Evolutionary conservation across 2,113 vertebrate genomes (phyloP), one percentile per base, ranked within the genome.

Genomic region (Aspiorhynchus laticeps): DNA sequence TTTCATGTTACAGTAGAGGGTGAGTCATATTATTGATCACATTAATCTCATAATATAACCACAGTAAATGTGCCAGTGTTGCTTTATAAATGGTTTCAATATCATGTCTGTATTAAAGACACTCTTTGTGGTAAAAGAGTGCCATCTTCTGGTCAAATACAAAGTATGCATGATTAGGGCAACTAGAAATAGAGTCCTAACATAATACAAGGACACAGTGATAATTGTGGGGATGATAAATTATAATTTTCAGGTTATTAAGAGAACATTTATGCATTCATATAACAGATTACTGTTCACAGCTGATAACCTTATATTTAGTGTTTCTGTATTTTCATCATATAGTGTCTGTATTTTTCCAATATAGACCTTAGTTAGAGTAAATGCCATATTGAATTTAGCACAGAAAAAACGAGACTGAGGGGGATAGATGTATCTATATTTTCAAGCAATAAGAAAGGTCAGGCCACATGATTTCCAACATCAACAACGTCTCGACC

Each of bases 1-100:
- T 99, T 98, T 91, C 93, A 90, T 0, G 95, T 99, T 48, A 94
- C 78, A 0, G 95, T 99, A 5, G 97, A 99, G 96, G 98, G 98
- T 99, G 92, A 90, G 36, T 77, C 36, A 76, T 48, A 61, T 71
- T 19, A 15, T 83, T 28, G 28, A 19, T 80, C 41, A 41, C 3
- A 61, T 5, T 67, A 9, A 67, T 51, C 12, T 36, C 26, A n/a
- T 53, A 67, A 8, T 82, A 31, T 24, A 83, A 83, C 2, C 43
- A 28, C 15, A 48, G 21, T 41, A n/a, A 41, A 43, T 26, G 1
- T 43, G 33, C 36, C 24, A 38, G 56, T 41, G 14, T 76, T n/a
- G 12, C n/a, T 76, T 48, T 48, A 76, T 21, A 24, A 79, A 79
- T 36, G 76, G 48, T 79, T 79, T 36, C 28, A 24, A 41, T 56